Base-by-base conservation (phyloP, 2,888 invertebrate species). In the Lepidochrysops patricia region DNA sequence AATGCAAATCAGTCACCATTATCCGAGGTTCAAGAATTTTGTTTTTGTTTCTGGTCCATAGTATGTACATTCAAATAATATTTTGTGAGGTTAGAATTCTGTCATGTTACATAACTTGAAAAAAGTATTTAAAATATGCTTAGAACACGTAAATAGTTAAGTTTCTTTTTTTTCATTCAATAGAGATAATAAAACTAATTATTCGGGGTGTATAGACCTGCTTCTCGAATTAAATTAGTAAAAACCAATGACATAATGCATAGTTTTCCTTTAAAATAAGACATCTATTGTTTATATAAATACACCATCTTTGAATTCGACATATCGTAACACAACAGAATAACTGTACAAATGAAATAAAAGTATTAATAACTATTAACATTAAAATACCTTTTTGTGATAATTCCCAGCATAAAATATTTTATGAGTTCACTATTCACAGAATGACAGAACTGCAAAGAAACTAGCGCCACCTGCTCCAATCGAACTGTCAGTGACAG, bases 101-200 rank as follows among this genome's bases (percentile, higher is more conserved):
- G 54, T 29, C 54, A 54, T 54, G 54, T 54, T 54, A 54, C 54
- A 54, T 54, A 54, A 54, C 54, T 19, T 13, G 19, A 19, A 23
- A 43, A 43, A 43, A 43, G 9, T 13, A 9, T 19, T 9, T 7
- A 13, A 6, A 5, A 37, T 23, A 23, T 23, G 1, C 1, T 29
- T 29, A 29, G 29, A 29, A 9, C 7, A 29, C 2, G 1, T 43
- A 43, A 9, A 9, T 43, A 9, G 19, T 23, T 6, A 9, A 13
- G 4, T 23, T 19, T 9, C 9, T 13, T 9, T 19, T 37, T 13
- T 1, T 3, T 19, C 12, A 19, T 23, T 9, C 23, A 19, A 9
- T 9, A 19, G 9, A 19, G 3, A 19, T 7, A 6, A 43, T 9
- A 9, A 7, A 23, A 43, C 12, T 19, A 23, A 23, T 37, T 23